Evolutionary conservation across 1,140 invertebrate species (phyloP).

Genomic region (Leguminivora glycinivorella): DNA sequence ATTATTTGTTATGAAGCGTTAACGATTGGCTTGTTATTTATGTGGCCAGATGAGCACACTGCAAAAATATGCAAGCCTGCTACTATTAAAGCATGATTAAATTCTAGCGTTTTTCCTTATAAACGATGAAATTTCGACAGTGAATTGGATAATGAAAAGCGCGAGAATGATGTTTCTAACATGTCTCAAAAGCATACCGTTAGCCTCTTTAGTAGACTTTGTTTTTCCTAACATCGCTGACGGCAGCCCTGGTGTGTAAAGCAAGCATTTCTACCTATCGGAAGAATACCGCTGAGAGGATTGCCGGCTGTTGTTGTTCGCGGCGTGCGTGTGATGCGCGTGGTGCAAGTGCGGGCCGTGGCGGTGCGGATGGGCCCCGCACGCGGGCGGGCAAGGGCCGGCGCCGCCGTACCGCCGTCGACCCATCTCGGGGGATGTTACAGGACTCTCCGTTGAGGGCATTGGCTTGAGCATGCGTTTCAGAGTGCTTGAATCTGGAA

Average conservation of each 20-base stretch:
- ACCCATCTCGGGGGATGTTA: conserved; percentile 93
- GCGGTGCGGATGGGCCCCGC: conserved; percentile 75
- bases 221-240: neutral
- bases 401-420: conserved; percentile 83
- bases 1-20: no score
- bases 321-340: conserved; percentile 67
- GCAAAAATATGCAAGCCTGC: conserved; percentile 48
- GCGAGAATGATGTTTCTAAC: neutral
- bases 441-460: conserved; percentile 91
- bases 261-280: conserved; percentile 18
- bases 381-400: conserved; percentile 69
- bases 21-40: no score
- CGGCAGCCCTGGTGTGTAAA: neutral
- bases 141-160: neutral
- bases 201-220: neutral
- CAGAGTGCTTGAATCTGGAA: conserved; percentile 90
- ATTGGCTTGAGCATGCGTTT: conserved; percentile 97
- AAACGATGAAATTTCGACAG: no score
- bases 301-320: conserved; percentile 69
- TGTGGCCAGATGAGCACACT: conserved; percentile 65
- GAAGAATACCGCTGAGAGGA: conserved; percentile 60
- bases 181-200: conserved; percentile 34
- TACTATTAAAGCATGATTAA: no score
- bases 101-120: no score
- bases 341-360: conserved; percentile 71